Conservation (phyloP, 2,888 invertebrate species). For the Spilarctia lutea region DNA sequence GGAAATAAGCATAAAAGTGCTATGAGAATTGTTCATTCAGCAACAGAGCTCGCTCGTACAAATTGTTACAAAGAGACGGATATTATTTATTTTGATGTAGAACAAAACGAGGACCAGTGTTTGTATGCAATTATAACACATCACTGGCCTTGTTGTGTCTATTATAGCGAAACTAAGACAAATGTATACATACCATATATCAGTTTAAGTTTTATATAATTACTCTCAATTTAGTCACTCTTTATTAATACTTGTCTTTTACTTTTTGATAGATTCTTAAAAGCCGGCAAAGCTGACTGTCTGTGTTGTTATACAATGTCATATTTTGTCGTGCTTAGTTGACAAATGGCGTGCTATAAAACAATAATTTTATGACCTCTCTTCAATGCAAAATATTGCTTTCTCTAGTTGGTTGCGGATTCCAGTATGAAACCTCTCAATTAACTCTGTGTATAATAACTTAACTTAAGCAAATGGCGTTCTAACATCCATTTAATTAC, state of each 20-base stretch:
- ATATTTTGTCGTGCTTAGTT: conserved; percentile 12
- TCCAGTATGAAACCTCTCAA: conserved; percentile 62
- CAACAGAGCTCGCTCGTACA: conserved; percentile 43
- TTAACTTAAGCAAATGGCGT: conserved; percentile 31
- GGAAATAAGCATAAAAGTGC: conserved; percentile 70
- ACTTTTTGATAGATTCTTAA: neutral
- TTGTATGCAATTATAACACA: conserved; percentile 9
- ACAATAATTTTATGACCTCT: conserved; percentile 36
- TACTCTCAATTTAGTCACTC: neutral
- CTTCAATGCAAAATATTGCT: conserved; percentile 22
- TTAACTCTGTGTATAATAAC: conserved; percentile 66
- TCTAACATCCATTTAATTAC: neutral
- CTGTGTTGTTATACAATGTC: neutral
- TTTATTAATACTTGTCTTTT: too few relatives aligned
- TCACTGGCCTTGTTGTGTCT: neutral
- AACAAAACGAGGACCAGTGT: conserved; percentile 8
- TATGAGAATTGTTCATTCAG: conserved; percentile 63
- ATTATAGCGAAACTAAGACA: neutral
- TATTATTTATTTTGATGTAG: conserved; percentile 47
- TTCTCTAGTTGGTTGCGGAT: conserved; percentile 40
- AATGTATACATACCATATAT: neutral
- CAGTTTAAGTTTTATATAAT: neutral
- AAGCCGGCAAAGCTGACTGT: neutral
- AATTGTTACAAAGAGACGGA: conserved; percentile 44
- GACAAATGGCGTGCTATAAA: conserved; percentile 24